Conservation (phyloP, 2,797 vertebrate species). For the Xenentodon cancila region DNA sequence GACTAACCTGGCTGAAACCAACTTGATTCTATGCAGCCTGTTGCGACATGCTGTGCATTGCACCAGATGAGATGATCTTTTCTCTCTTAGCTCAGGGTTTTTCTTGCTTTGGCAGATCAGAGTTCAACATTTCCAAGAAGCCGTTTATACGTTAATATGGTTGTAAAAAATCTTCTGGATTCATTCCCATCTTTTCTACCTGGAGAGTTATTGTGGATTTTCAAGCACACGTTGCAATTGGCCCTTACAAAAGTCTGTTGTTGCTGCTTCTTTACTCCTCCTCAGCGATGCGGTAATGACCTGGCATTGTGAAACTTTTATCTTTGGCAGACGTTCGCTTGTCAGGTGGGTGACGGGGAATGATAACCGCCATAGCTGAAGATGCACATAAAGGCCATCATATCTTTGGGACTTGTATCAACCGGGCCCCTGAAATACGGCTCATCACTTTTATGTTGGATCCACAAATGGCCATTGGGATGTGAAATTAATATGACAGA, state of each 20-base stretch:
- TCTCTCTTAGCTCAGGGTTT: too few relatives aligned
- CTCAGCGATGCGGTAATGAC: constrained; percentile 36
- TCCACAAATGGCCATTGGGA: constrained; percentile 69
- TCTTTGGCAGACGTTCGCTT: constrained; percentile 59
- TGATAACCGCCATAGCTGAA: constrained; percentile 65
- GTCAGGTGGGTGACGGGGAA: constrained; percentile 59
- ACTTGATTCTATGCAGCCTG: too few relatives aligned
- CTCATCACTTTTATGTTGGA: constrained; percentile 75
- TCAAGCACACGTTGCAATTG: constrained; percentile 32
- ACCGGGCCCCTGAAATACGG: constrained; percentile 64
- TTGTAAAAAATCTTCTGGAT: neutral
- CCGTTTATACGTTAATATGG: neutral
- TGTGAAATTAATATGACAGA: constrained; percentile 79
- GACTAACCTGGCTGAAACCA: too few relatives aligned
- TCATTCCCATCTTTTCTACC: neutral
- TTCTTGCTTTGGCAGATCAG: too few relatives aligned
- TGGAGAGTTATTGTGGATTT: constrained; percentile 12
- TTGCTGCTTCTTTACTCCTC: constrained; percentile 11
- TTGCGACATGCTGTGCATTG: too few relatives aligned
- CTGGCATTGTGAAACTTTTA: constrained; percentile 65
- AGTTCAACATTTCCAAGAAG: too few relatives aligned
- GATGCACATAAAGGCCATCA: constrained; percentile 67
- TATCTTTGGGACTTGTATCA: constrained; percentile 62
- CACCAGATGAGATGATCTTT: too few relatives aligned
- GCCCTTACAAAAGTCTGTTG: constrained; percentile 11